A percentile compares a stretch with the other conserved stretches of the same genome.
These are phyloP conservation scores for Agapetus fuscipes DNA, from an alignment of 2,888 invertebrate species.

Conservation along the genomic window DNA sequence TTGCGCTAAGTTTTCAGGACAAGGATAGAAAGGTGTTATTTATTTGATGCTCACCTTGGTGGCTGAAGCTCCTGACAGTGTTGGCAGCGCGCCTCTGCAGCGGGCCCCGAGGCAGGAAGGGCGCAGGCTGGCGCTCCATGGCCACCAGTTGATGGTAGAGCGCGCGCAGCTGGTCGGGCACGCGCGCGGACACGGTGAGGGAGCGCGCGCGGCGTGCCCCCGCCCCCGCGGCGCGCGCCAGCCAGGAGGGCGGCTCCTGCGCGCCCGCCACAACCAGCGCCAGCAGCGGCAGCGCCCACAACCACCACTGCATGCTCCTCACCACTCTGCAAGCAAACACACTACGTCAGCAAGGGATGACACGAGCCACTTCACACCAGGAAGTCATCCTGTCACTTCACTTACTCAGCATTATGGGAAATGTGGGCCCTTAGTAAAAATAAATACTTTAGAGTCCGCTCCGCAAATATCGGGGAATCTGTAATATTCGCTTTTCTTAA, in stretches of 20 bases:
- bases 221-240: conserved; percentile 40
- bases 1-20: too few species aligned
- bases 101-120: conserved; percentile 58
- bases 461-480: too few species aligned
- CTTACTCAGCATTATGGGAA: too few species aligned
- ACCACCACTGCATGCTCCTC: conserved; percentile 23
- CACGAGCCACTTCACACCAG: too few species aligned
- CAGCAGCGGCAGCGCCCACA: conserved; percentile 24
- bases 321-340: conserved; percentile 19
- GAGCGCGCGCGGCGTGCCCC: conserved; percentile 45
- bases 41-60: conserved; percentile 68
- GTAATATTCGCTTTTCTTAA: too few species aligned
- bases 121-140: conserved; percentile 48
- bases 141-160: conserved; percentile 52
- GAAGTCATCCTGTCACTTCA: too few species aligned
- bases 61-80: conserved; percentile 76
- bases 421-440: too few species aligned
- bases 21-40: too few species aligned
- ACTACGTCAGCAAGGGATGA: too few species aligned
- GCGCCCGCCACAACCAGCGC: conserved; percentile 38
- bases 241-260: conserved; percentile 25
- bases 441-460: too few species aligned
- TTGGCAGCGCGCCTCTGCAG: conserved; percentile 67
- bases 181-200: conserved; percentile 40
- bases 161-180: conserved; percentile 74